Conservation (phyloP, 2,113 vertebrate species). For the Barbus barbus region DNA sequence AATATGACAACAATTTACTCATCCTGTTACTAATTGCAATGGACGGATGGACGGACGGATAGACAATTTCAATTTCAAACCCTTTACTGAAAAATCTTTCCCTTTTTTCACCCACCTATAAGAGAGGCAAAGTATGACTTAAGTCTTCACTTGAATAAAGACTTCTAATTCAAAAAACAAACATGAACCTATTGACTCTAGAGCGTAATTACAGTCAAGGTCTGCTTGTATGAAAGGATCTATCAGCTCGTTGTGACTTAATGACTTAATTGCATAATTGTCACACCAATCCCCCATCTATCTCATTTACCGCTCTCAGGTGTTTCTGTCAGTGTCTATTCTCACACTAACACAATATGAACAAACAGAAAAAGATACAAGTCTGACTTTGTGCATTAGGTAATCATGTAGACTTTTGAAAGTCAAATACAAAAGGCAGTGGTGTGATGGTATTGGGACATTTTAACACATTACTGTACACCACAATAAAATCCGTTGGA, state of each 20-base stretch:
- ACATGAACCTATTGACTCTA: background rate
- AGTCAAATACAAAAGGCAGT: background rate
- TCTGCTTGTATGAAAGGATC: background rate
- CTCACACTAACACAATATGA: no score
- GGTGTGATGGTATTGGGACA: background rate
- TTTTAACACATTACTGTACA: background rate
- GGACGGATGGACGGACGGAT: background rate
- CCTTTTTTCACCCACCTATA: background rate
- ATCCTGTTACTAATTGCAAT: background rate
- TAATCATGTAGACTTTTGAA: conserved; percentile 2
- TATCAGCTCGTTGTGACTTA: background rate
- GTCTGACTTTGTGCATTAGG: background rate
- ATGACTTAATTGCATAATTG: conserved; percentile 7
- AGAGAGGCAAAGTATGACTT: background rate
- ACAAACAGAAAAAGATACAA: background rate
- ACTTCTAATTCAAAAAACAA: background rate
- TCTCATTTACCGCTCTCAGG: background rate
- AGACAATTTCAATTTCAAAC: background rate
- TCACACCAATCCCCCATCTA: background rate
- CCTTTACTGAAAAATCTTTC: background rate
- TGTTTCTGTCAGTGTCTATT: background rate
- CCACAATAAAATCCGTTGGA: background rate
- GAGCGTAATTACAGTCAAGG: background rate
- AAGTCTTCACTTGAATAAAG: background rate
- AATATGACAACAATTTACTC: background rate